Conservation (phyloP, 2,888 invertebrate genomes). For the Helicoverpa assulta region DNA sequence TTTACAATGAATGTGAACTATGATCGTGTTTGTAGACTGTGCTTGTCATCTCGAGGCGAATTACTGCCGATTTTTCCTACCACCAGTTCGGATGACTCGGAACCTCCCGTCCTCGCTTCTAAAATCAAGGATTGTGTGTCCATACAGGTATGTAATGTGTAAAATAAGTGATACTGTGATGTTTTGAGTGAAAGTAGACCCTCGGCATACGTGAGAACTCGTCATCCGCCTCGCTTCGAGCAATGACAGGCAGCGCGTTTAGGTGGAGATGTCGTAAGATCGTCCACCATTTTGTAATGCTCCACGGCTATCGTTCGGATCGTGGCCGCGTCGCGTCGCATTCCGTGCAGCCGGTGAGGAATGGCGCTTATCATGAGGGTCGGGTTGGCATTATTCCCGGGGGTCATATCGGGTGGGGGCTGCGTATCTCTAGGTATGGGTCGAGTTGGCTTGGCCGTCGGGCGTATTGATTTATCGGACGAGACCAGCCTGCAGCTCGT, state of each 20-base stretch:
- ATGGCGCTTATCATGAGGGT: constrained; percentile 86
- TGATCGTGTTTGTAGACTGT: constrained; percentile 91
- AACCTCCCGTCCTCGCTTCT: constrained; percentile 89
- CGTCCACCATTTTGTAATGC: constrained; percentile 90
- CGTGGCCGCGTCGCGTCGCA: constrained; percentile 88
- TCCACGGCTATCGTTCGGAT: constrained; percentile 88
- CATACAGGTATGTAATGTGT: constrained; percentile 91
- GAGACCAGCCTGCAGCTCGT: constrained; percentile 88
- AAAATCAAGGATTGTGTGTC: constrained; percentile 92
- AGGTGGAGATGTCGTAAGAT: constrained; percentile 91
- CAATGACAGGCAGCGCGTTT: constrained; percentile 88
- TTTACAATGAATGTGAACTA: constrained; percentile 90
- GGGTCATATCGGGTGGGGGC: constrained; percentile 86
- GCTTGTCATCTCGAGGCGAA: constrained; percentile 91
- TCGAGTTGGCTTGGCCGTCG: constrained; percentile 83
- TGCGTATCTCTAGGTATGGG: constrained; percentile 79
- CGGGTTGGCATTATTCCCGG: constrained; percentile 86
- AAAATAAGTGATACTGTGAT: constrained; percentile 78
- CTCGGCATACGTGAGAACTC: constrained; percentile 87
- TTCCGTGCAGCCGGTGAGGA: constrained; percentile 88
- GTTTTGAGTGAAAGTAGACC: constrained; percentile 89
- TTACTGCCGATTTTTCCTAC: constrained; percentile 91
- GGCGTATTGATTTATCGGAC: constrained; percentile 89
- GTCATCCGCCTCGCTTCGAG: constrained; percentile 88
- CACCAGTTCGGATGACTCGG: constrained; percentile 89